A percentile compares a stretch with the other conserved stretches of the same genome.
Evolutionary conservation across 2,113 vertebrate species (phyloP).

Genomic region (Dryoscopus gambensis): DNA sequence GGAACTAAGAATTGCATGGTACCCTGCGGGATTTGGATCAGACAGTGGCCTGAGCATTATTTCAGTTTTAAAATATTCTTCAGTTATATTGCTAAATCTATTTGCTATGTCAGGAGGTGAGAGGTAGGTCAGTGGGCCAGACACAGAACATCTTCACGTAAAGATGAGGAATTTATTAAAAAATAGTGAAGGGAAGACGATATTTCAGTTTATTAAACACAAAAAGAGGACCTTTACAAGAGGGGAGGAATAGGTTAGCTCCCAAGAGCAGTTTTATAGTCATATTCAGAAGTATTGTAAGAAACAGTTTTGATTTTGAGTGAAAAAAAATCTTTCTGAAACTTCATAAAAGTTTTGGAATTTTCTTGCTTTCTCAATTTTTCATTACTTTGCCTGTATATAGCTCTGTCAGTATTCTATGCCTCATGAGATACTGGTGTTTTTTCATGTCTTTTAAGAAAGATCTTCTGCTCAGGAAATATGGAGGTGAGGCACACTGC

Average conservation of each 20-base stretch:
- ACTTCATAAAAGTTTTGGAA: neutral
- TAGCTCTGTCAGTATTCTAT: neutral
- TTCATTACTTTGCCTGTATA: neutral
- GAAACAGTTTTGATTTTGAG: neutral
- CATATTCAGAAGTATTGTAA: neutral
- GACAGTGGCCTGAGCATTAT: neutral
- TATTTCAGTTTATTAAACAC: neutral
- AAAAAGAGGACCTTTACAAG: neutral
- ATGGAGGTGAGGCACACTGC: accelerated
- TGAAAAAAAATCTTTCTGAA: constrained; percentile 5
- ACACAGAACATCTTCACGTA: neutral
- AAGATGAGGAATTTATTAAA: neutral
- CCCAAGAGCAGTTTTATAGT: neutral
- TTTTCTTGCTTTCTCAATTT: neutral
- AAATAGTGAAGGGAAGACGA: neutral
- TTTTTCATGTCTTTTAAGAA: neutral
- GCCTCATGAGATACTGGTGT: neutral
- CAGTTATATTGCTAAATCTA: neutral
- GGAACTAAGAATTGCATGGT: neutral
- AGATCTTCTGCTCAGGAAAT: neutral
- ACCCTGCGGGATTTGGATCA: neutral
- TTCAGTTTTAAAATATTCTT: neutral
- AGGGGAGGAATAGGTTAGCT: neutral
- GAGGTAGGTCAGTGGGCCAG: neutral
- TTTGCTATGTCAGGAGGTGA: neutral